Conservation (phyloP, 2,888 invertebrate species). For the Ophioninae sp. region DNA sequence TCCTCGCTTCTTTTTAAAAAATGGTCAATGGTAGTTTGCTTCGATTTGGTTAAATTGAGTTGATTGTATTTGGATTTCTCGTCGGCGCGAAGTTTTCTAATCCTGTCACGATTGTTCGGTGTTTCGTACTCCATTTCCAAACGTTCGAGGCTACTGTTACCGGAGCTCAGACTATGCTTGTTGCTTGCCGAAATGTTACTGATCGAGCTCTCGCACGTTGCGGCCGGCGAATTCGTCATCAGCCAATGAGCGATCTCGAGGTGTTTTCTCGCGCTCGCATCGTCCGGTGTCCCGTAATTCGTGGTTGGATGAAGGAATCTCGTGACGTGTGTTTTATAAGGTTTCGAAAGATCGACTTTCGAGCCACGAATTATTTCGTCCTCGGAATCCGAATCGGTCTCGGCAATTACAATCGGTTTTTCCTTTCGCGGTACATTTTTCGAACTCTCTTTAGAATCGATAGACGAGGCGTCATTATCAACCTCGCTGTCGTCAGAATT, state of each 20-base stretch:
- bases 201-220: conserved; percentile 70
- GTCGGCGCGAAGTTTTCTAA: conserved; percentile 15
- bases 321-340: conserved; percentile 63
- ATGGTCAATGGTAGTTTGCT: conserved; percentile 62
- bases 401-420: conserved; percentile 56
- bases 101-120: conserved; percentile 77
- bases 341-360: conserved; percentile 32
- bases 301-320: conserved; percentile 60
- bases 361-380: conserved; percentile 55
- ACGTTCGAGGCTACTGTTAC: conserved; percentile 78
- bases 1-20: conserved; percentile 54
- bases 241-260: conserved; percentile 76
- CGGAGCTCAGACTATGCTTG: conserved; percentile 72
- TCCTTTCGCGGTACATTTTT: not conserved
- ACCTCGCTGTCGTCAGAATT: conserved; percentile 55
- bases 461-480: conserved; percentile 47
- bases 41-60: conserved; percentile 10
- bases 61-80: conserved; percentile 27
- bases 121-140: conserved; percentile 77
- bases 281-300: conserved; percentile 4
- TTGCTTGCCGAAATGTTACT: conserved; percentile 71
- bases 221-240: conserved; percentile 68
- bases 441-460: conserved; percentile 1
- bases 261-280: conserved; percentile 69
- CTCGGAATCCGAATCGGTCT: conserved; percentile 64